Conservation (phyloP, 2,797 vertebrate genomes). For the Alfaro cultratus region DNA sequence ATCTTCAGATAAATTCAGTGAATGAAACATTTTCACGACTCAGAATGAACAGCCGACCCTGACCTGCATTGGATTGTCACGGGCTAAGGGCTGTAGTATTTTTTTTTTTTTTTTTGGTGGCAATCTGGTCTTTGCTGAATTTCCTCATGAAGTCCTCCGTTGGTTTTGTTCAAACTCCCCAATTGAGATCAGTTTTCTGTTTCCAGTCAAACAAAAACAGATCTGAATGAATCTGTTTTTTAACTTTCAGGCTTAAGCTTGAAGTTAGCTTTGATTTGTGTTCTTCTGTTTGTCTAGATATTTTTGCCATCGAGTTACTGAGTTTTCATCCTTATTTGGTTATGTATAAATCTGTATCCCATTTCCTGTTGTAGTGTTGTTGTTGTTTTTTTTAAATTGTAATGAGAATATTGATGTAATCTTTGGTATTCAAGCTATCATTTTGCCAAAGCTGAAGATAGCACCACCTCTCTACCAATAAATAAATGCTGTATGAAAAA, state of each 20-base stretch:
- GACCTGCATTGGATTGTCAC: neutral
- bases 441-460: neutral
- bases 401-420: neutral
- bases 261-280: neutral
- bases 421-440: neutral
- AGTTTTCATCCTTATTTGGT: neutral
- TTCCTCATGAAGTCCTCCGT: neutral
- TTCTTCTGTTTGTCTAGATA: neutral
- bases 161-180: neutral
- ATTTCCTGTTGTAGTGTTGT: neutral
- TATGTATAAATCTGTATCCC: neutral
- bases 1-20: slow-evolving; percentile 1
- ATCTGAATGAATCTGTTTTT: too few species aligned
- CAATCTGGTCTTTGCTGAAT: neutral
- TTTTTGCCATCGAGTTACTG: neutral
- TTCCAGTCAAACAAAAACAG: neutral
- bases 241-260: neutral
- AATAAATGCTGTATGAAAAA: neutral
- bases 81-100: neutral
- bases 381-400: neutral
- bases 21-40: slow-evolving; percentile 1
- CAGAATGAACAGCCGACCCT: neutral
- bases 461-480: neutral
- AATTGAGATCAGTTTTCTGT: neutral
- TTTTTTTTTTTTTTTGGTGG: neutral